phyloP scores from a whole-genome alignment of 2,113 vertebrate species.

The Xenus cinereus region DNA sequence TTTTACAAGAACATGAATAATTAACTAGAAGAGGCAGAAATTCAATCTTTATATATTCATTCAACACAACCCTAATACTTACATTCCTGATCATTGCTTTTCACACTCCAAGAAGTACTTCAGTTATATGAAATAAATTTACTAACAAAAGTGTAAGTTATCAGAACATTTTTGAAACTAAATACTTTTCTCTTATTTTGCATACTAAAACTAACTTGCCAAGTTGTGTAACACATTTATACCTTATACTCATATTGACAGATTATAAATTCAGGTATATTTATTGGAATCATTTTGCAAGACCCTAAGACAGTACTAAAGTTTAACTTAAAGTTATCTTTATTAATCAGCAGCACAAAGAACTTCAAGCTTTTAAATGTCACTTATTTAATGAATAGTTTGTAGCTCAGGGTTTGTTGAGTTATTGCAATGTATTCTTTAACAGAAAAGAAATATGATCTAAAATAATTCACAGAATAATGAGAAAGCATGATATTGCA shows the following conservation, averaged over 20 bases:
- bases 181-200: not conserved
- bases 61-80: not conserved
- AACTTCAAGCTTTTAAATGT: not conserved
- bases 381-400: not conserved
- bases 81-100: not conserved
- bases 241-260: not conserved
- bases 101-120: not conserved
- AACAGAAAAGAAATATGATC: not conserved
- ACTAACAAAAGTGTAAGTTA: not conserved
- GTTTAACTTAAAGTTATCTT: not conserved
- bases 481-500: not conserved
- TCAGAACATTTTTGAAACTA: not conserved
- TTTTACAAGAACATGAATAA: not conserved
- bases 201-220: not conserved
- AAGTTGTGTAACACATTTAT: not conserved
- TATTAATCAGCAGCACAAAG: not conserved
- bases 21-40: not conserved
- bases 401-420: not conserved
- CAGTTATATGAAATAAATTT: not conserved
- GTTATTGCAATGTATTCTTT: not conserved
- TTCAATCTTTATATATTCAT: not conserved
- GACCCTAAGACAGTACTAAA: not conserved
- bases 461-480: not conserved
- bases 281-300: not conserved
- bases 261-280: not conserved